A percentile compares a stretch with the other conserved stretches of the same genome.
Evolutionary conservation across 2,113 vertebrate species (phyloP).

Genomic region (Furnarius figulus): DNA sequence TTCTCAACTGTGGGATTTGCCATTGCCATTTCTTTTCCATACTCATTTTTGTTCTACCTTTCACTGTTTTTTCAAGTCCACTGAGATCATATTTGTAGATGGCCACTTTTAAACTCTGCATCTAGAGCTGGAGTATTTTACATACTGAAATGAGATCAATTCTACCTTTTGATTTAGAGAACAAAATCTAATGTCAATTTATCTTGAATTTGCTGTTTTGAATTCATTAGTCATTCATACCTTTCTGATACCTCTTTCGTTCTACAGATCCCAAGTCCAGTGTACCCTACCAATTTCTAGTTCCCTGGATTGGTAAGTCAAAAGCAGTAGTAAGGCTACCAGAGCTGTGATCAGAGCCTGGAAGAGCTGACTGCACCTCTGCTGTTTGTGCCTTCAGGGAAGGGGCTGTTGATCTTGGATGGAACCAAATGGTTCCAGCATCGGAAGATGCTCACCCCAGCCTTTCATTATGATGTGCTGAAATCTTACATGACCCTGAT

Average conservation of each 20-base stretch:
- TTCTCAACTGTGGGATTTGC: background rate
- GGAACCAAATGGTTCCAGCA: conserved; percentile 88
- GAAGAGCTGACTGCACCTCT: background rate
- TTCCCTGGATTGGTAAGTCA: conserved; percentile 58
- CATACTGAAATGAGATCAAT: background rate
- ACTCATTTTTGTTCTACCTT: background rate
- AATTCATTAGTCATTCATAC: background rate
- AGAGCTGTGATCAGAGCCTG: background rate
- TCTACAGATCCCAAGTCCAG: conserved; percentile 31
- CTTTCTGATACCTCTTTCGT: background rate
- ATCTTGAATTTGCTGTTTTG: background rate
- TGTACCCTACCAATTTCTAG: background rate
- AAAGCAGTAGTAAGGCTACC: background rate
- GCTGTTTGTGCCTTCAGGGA: conserved; percentile 67
- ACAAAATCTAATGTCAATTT: fast-evolving
- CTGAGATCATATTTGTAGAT: background rate
- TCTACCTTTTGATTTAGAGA: background rate
- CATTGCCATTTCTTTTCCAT: background rate
- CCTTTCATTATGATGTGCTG: conserved; percentile 88
- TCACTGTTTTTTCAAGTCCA: background rate
- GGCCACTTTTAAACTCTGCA: background rate
- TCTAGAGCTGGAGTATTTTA: background rate
- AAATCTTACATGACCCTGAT: conserved; percentile 83
- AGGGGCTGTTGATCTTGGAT: conserved; percentile 79
- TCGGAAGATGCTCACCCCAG: conserved; percentile 85